Conservation (phyloP, 2,113 vertebrate species). For the Microcebus murinus region DNA sequence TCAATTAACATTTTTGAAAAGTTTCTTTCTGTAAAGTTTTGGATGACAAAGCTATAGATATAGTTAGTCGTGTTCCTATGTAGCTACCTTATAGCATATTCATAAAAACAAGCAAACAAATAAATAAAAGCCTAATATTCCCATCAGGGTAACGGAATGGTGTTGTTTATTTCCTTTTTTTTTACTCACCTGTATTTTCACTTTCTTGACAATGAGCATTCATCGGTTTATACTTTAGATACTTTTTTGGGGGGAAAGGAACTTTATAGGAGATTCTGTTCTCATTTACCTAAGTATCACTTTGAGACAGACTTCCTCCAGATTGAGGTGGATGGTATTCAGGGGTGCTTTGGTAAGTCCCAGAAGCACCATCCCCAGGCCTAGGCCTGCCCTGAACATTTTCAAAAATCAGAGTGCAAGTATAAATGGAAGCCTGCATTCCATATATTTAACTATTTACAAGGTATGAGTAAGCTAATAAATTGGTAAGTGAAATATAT, state of each 20-base stretch:
- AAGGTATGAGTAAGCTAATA: constrained; percentile 24
- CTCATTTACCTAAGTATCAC: not conserved
- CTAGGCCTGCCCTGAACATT: not conserved
- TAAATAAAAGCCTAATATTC: not conserved
- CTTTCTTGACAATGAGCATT: constrained; percentile 17
- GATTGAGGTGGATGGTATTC: not conserved
- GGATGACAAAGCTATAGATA: not conserved
- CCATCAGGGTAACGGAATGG: not conserved
- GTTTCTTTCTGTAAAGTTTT: constrained; percentile 31
- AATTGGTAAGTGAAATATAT: constrained; percentile 23
- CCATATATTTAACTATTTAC: constrained; percentile 9
- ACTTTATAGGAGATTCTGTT: not conserved
- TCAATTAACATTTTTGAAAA: constrained; percentile 22
- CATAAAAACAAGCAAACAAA: constrained; percentile 42
- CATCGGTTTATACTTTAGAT: not conserved
- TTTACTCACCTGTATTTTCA: not conserved
- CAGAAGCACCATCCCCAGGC: not conserved
- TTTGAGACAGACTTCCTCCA: not conserved
- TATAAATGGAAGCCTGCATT: not conserved
- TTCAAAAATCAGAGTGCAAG: not conserved
- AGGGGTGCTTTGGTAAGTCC: not conserved
- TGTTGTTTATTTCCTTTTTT: constrained; percentile 24
- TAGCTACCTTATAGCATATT: not conserved
- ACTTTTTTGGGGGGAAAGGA: not conserved
- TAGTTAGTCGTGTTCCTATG: not conserved